Evolutionary conservation across 2,113 vertebrate genomes (phyloP), one percentile per base, ranked within the genome.

Genomic region (Sturnira hondurensis): DNA sequence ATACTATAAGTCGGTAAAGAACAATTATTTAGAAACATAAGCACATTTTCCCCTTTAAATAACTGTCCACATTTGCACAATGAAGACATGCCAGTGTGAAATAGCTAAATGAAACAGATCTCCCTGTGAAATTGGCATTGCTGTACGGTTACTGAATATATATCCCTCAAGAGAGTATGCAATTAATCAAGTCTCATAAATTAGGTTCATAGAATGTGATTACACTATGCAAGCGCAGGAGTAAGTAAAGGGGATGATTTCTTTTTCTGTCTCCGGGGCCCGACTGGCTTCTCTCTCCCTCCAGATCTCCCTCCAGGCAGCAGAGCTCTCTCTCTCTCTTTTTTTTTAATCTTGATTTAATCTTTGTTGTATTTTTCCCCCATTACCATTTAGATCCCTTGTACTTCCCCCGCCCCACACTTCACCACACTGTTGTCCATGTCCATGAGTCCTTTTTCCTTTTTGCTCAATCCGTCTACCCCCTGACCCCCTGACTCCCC

Each of bases 121-220:
- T 71, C 81, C 58, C 91, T 81, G 73, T 54, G 78, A 93, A 36
- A 19, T 54, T 95, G 47, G 33, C 38, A 33, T 85, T 47, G 84
- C 93, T 94, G 47, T 96, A 65, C 84, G 70, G 92, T 93, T 96
- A 70, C 85, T 93, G 89, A 97, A 67, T 58, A 31, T 58, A 31
- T 65, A 74, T 43, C 54, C 96, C 95, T 97, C 4, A 0, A 31
- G 97, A 98, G 67, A 52, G 77, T 95, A 80, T 92, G 83, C 96
- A 97, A 97, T 98, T 96, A 98, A 98, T 98, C 77, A 61, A 65
- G 80, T 96, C 96, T 98, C 93, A 47, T 45, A 93, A 97, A 93
- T 98, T 94, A 96, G 92, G 73, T 97, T 89, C 85, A 67, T 89
- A 61, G 54, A 82, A 36, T 93, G 31, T 97, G 92, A 98, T 97